Evolutionary conservation across 2,797 vertebrate genomes (phyloP).

Genomic region (Acrossocheilus fasciatus): DNA sequence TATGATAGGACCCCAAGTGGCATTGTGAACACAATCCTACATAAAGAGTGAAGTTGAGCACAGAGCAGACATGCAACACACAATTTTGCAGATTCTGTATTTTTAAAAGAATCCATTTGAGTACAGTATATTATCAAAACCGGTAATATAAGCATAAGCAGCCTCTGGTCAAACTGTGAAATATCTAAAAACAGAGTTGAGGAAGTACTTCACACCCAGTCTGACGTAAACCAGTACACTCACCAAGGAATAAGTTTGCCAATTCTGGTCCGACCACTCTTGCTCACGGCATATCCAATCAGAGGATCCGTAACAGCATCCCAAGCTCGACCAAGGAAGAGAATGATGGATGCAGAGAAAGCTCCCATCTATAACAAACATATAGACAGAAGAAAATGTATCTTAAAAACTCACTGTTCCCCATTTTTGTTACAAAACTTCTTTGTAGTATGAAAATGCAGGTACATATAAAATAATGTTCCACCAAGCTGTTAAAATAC

Average conservation of each 20-base stretch:
- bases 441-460: neutral
- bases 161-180: neutral
- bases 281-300: constrained; percentile 72
- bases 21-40: constrained; percentile 67
- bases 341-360: constrained; percentile 69
- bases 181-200: neutral
- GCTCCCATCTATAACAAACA: constrained; percentile 62
- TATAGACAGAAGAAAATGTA: neutral
- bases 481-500: neutral
- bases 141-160: neutral
- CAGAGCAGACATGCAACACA: neutral
- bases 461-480: neutral
- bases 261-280: constrained; percentile 63
- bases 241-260: constrained; percentile 74
- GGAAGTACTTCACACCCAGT: neutral
- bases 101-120: no score
- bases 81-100: neutral
- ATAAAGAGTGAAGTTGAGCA: neutral
- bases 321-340: constrained; percentile 73
- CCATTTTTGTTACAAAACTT: neutral
- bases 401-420: neutral
- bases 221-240: constrained; percentile 42
- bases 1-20: constrained; percentile 70
- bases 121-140: neutral
- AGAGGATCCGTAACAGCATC: constrained; percentile 72